These are phyloP conservation scores for Bufotes viridis DNA, from an alignment of 2,797 vertebrate genomes.

Conservation along the genomic window DNA sequence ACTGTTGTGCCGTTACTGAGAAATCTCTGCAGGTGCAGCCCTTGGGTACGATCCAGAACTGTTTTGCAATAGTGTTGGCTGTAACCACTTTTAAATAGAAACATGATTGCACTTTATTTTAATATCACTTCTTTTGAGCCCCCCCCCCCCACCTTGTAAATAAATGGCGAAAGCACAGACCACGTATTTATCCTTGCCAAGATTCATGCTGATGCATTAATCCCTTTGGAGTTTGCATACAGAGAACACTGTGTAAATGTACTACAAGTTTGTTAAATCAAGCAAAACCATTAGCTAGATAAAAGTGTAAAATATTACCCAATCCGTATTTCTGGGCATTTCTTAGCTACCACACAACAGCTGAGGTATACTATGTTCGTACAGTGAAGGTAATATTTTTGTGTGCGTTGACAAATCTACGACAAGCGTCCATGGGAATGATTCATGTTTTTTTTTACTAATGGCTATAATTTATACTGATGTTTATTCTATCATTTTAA, in stretches of 20 bases:
- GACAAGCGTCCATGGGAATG: conserved; percentile 34
- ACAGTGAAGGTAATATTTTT: conserved; percentile 45
- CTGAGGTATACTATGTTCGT: conserved; percentile 15
- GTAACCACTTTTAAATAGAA: conserved; percentile 72
- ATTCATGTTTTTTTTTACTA: conserved; percentile 37
- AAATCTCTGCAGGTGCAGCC: conserved; percentile 76
- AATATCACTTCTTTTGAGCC: conserved; percentile 62
- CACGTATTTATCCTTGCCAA: conserved; percentile 64
- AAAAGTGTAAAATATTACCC: conserved; percentile 58
- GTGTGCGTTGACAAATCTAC: conserved; percentile 27
- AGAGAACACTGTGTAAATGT: conserved; percentile 62
- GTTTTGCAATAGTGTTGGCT: conserved; percentile 75
- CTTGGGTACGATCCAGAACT: conserved; percentile 74
- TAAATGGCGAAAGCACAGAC: conserved; percentile 62
- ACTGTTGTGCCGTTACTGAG: conserved; percentile 69
- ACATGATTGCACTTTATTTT: conserved; percentile 69
- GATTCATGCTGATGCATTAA: conserved; percentile 68
- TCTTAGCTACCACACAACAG: conserved; percentile 26
- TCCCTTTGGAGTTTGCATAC: conserved; percentile 63
- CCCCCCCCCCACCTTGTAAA: conserved; percentile 51
- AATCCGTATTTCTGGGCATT: conserved; percentile 19
- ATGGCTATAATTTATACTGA: conserved; percentile 41
- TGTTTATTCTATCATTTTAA: conserved; percentile 44
- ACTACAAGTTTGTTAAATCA: conserved; percentile 51
- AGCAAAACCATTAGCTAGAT: conserved; percentile 58